Evolutionary conservation across 2,113 vertebrate species (phyloP).

Genomic region (Haemorhous mexicanus): DNA sequence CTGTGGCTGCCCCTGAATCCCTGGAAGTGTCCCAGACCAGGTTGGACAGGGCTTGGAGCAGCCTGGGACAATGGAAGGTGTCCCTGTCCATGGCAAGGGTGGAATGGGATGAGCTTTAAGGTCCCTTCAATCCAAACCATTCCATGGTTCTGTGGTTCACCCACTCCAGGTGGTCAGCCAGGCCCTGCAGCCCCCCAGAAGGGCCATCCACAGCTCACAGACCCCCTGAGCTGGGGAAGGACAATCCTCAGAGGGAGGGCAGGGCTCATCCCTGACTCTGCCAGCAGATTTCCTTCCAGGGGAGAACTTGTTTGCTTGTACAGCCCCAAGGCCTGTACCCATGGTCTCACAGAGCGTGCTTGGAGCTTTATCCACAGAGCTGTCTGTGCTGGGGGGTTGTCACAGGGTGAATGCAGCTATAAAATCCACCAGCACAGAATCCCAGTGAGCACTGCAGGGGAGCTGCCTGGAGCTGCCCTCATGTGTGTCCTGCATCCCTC

Average conservation of each 20-base stretch:
- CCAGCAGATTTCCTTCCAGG: neutral
- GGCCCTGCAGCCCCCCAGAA: neutral
- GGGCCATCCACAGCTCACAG: neutral
- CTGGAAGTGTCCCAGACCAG: neutral
- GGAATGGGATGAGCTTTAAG: accelerated
- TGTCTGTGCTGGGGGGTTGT: neutral
- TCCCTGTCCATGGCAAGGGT: neutral
- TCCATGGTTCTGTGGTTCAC: neutral
- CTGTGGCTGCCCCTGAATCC: neutral
- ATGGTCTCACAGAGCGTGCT: neutral
- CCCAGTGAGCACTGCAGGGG: neutral
- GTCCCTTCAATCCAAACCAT: neutral
- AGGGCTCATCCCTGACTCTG: neutral
- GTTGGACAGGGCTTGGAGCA: accelerated
- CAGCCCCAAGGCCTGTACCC: too few relatives aligned
- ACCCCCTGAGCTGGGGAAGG: neutral
- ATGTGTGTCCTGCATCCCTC: accelerated
- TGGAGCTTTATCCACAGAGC: neutral
- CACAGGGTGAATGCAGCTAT: neutral
- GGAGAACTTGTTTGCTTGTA: neutral
- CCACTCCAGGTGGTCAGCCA: neutral
- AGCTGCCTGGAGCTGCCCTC: neutral
- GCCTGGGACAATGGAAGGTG: accelerated
- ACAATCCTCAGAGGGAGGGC: neutral
- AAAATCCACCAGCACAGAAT: neutral